Percentiles rank a stretch among this genome's conserved stretches.
Evolutionary conservation across 1,140 invertebrate species (phyloP).

Genomic region (Rhyacophila brunnea): DNA sequence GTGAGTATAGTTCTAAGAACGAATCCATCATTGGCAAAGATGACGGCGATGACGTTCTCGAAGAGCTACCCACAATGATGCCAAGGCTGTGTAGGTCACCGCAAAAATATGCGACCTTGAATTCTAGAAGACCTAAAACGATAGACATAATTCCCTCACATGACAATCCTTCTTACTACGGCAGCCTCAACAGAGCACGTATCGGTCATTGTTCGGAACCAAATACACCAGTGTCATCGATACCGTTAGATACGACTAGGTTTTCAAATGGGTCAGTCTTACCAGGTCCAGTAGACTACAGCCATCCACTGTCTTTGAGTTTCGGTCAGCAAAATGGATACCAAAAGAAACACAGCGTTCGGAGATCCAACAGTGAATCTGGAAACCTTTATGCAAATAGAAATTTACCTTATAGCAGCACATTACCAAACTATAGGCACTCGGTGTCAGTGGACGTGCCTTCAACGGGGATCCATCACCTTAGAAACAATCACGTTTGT

Average conservation of each 20-base stretch:
- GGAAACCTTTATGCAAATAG: conserved; percentile 40
- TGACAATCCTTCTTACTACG: conserved; percentile 46
- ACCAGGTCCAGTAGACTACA: conserved; percentile 28
- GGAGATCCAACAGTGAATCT: conserved; percentile 50
- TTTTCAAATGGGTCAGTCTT: conserved; percentile 6
- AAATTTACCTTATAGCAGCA: conserved; percentile 29
- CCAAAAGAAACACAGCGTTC: conserved; percentile 44
- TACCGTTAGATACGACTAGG: not conserved
- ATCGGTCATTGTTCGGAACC: conserved; percentile 53
- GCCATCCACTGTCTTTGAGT: not conserved
- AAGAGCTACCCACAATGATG: conserved; percentile 51
- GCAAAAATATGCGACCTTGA: conserved; percentile 53
- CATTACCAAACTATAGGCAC: conserved; percentile 51
- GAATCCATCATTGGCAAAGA: conserved; percentile 19
- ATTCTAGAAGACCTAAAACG: conserved; percentile 50
- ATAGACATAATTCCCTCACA: conserved; percentile 46
- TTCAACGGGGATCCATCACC: conserved; percentile 36
- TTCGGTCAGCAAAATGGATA: conserved; percentile 22
- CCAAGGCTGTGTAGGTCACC: conserved; percentile 52
- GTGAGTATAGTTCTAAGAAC: not conserved
- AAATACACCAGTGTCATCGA: conserved; percentile 43
- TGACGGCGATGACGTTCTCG: conserved; percentile 50
- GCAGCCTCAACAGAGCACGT: conserved; percentile 48
- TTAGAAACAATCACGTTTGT: conserved; percentile 50
- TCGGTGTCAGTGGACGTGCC: conserved; percentile 51